Evolutionary conservation across 2,888 invertebrate genomes (phyloP).

Genomic region (Atherix ibis): DNA sequence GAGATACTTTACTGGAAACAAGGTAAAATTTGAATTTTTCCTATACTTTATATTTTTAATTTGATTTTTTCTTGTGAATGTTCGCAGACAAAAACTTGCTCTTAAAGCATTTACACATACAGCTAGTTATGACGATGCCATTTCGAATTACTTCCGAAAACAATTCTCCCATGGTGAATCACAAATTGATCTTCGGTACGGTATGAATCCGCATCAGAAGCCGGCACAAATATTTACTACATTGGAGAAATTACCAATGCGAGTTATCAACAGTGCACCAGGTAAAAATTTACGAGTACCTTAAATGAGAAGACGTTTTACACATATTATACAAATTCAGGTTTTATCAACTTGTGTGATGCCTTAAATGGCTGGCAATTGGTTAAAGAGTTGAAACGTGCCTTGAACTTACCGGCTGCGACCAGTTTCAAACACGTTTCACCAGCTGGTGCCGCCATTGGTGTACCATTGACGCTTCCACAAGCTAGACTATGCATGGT

Average conservation of each 20-base stretch:
- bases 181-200: constrained; percentile 79
- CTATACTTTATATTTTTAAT: no score
- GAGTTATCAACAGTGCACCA: constrained; percentile 84
- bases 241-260: constrained; percentile 61
- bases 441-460: constrained; percentile 93
- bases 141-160: constrained; percentile 88
- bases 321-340: constrained; percentile 5
- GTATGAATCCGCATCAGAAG: constrained; percentile 96
- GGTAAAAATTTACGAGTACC: no score
- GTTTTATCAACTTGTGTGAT: constrained; percentile 94
- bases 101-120: constrained; percentile 95
- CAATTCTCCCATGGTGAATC: constrained; percentile 65
- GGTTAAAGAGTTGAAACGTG: constrained; percentile 70
- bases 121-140: constrained; percentile 83
- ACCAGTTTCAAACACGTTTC: constrained; percentile 98
- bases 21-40: constrained; percentile 11
- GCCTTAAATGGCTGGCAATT: constrained; percentile 96
- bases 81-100: constrained; percentile 56
- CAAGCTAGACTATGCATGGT: constrained; percentile 91
- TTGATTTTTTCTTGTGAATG: no score
- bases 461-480: constrained; percentile 53
- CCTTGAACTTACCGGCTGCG: constrained; percentile 74
- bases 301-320: no score
- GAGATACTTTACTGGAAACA: constrained; percentile 52
- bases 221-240: constrained; percentile 85